Evolutionary conservation across 2,113 vertebrate species (phyloP).

Genomic region (Megaleporinus macrocephalus): DNA sequence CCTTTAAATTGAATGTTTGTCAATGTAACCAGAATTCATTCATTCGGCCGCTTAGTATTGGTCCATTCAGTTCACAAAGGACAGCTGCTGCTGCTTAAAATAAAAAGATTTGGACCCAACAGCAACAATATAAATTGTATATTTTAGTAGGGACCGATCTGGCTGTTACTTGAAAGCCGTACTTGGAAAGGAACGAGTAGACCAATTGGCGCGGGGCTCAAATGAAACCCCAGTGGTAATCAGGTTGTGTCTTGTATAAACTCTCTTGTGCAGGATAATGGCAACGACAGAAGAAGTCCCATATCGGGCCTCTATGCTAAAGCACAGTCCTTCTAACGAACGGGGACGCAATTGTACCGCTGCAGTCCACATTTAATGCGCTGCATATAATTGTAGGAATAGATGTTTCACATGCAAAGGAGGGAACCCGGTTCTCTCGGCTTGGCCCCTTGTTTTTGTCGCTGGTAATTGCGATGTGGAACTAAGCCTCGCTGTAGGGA

Average conservation of each 20-base stretch:
- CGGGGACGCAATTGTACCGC: not conserved
- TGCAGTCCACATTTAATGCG: constrained; percentile 3
- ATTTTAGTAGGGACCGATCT: too few species aligned
- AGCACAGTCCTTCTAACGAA: not conserved
- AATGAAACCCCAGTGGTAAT: constrained; percentile 10
- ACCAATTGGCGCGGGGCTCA: not conserved
- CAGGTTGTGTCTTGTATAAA: not conserved
- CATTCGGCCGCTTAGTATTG: too few species aligned
- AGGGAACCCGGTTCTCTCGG: not conserved
- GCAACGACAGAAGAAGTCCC: not conserved
- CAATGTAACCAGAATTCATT: too few species aligned
- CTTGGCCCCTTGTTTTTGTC: constrained; percentile 1
- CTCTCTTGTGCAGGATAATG: not conserved
- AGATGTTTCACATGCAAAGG: constrained; percentile 23
- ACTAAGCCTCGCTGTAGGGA: constrained; percentile 13
- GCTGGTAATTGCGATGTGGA: constrained; percentile 29
- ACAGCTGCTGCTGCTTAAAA: too few species aligned
- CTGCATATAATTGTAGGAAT: not conserved
- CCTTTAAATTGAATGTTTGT: too few species aligned
- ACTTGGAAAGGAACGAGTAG: not conserved
- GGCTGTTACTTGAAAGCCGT: not conserved
- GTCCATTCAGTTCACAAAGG: too few species aligned
- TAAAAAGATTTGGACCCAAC: too few species aligned
- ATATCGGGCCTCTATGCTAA: not conserved
- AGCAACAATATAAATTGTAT: too few species aligned